Evolutionary conservation across 53 echinoderm and acorn worm genomes (phyloP), one percentile per base, ranked within the genome.

Genomic region (Glandiceps talaboti): DNA sequence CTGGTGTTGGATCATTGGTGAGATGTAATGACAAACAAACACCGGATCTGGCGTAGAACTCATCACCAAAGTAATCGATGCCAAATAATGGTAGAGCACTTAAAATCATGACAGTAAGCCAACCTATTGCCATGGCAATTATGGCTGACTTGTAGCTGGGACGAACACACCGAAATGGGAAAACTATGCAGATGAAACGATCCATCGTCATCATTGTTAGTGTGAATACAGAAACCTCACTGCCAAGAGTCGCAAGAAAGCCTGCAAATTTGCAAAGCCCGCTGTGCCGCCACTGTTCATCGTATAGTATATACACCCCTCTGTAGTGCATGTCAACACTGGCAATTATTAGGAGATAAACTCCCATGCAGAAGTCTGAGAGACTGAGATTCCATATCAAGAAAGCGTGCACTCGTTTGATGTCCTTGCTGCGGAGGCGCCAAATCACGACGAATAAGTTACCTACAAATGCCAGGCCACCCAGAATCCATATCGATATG

Each of bases 281-380:
- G 80, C 96, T 96, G 28, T 81, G 81, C 77, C 90, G 90, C 96
- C 96, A 96, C 33, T 89, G 82, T 32, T 93, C 90, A 27, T 90
- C 93, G 77, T 94, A 91, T 1, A 94, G 91, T 91, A 94, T 94
- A 81, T 89, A 89, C 0, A 82, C 85, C 78, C 90, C 87, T 30
- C 96, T 64, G 72, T 93, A 96, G 26, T 92, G 89, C 80, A 90
- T 79, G 80, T 96, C 96, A 27, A 92, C 96, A 30, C 88, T 88
- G 27, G 92, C 96, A 30, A 96, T 96, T 31, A 90, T 86, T 72
- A 96, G 90, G 92, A 96, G 92, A 75, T 96, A 96, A 25, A 90
- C 29, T 1, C 92, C 96, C 96, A 96, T 96, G 32, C 92, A 74
- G 27, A 93, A 84, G n/a, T 96, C 96, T 27, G 92, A 88, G 30